Evolutionary conservation across 2,888 invertebrate species (phyloP), one percentile per base, ranked within the genome.

Genomic region (Hanleya hanleyi): DNA sequence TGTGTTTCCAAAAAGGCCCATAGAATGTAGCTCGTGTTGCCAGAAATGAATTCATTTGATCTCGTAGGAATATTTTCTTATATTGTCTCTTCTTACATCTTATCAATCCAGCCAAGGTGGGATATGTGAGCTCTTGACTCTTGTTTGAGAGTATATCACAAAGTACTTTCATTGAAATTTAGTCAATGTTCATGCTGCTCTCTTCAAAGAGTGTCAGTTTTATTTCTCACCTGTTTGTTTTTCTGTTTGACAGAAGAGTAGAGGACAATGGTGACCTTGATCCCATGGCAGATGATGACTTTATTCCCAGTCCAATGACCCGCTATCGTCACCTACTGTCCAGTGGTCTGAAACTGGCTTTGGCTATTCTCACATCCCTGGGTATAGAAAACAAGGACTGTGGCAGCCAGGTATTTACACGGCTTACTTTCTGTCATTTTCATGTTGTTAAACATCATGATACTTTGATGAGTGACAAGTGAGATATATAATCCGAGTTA

Each of bases 371-470:
- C 32, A 95, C 95, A 0, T 94, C 96, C 0, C 92, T 97, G 66
- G 96, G 97, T 36, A 92, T 94, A 0, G 94, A 95, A 83, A 97
- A 97, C 91, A 94, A 94, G 90, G 95, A 95, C 69, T 95, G 95
- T 66, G 93, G 95, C 18, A 91, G 94, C 9, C 96, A 96, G 92
- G 94, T 87, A 73, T 29, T 4, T 7, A 47, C n/a, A 47, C 7
- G 47, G 18, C 47, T 2, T 70, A 32, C 12, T n/a, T 35, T 22
- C 49, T 61, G 9, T 26, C 18, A 12, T 41, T 41, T 41, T n/a
- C n/a, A n/a, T n/a, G n/a, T n/a, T n/a, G n/a, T n/a, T n/a, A n/a
- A 18, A 41, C 18, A 18, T 41, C 47, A 41, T 41, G 18, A 12
- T 41, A 41, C 47, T 41, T 15, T 41, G 47, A 15, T 15, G 47